phyloP scores from a whole-genome alignment of 2,888 invertebrate genomes.

The Eugnorisma glareosa region DNA sequence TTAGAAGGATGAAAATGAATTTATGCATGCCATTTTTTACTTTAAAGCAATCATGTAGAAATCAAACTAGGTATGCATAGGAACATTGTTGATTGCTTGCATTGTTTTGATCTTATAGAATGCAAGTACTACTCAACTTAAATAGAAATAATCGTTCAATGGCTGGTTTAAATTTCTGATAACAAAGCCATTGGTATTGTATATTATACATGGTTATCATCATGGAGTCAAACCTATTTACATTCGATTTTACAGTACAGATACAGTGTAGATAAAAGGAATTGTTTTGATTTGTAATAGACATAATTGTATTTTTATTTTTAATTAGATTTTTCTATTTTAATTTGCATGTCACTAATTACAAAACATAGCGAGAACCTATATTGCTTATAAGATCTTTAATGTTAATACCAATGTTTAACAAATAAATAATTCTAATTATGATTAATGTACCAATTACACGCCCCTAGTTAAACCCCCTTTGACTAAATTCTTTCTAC shows the following conservation, averaged over 20 bases:
- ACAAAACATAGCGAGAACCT: too few species aligned
- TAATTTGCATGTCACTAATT: too few species aligned
- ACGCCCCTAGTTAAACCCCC: neutral
- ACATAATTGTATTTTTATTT: neutral
- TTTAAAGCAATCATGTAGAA: conserved; percentile 8
- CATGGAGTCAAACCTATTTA: neutral
- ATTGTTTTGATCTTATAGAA: neutral
- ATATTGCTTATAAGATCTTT: too few species aligned
- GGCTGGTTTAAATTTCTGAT: neutral
- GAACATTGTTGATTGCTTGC: neutral
- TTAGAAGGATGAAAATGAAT: conserved; percentile 3
- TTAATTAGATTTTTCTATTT: neutral
- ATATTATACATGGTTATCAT: neutral
- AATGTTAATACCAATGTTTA: too few species aligned
- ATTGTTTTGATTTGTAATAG: neutral
- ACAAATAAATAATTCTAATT: neutral
- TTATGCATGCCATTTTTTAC: conserved; percentile 7
- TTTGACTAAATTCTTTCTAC: neutral
- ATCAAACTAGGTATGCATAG: neutral
- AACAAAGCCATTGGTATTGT: neutral
- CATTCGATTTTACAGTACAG: neutral
- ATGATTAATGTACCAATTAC: neutral
- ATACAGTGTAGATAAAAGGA: neutral
- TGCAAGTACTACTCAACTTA: neutral
- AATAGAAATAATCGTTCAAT: neutral